Base-by-base conservation (phyloP, 2,797 vertebrate species). In the Garrulus glandarius region DNA sequence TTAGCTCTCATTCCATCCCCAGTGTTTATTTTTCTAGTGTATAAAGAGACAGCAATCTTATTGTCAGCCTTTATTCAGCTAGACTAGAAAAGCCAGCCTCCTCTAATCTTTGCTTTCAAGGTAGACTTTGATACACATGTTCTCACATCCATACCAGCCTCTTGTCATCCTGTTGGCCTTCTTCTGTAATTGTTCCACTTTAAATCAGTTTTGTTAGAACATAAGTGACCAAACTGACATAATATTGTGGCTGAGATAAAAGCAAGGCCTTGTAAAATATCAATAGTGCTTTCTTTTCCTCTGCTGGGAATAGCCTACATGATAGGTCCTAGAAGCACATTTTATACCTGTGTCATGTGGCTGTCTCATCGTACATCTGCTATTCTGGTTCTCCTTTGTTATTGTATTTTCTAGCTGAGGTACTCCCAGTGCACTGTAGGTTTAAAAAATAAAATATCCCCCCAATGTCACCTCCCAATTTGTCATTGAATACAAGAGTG, bases 231-330 rank as follows among this genome's bases (percentile, higher is more conserved):
- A 69, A 93, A 86, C 59, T 63, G 87, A 57, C 50, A 27, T 75
- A 63, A 75, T 92, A 65, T n/a, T 84, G 36, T 77, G 82, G 83
- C 76, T 67, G 83, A 92, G 76, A 93, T 95, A 65, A 96, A 95
- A 95, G 80, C 67, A 76, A 88, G 59, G 74, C 74, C 83, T 78
- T 93, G 32, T 75, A 52, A 56, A 74, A n/a, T 86, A 77, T 80
- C 80, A 84, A 4, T 86, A 69, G 74, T 50, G 34, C 74, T 93
- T 86, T 84, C 57, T 83, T 93, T 63, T 90, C 80, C 46, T 81
- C 61, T 81, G 3, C 83, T 86, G 80, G 93, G 90, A 92, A 75
- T 76, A 84, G 46, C 52, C 57, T 64, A 52, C 32, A 13, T 75
- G 89, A 63, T 55, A 70, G 39, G 74, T 93, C 82, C 72, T 87